These are phyloP conservation scores for Proisotoma minuta DNA, from an alignment of 2,888 invertebrate species.

Conservation along the genomic window DNA sequence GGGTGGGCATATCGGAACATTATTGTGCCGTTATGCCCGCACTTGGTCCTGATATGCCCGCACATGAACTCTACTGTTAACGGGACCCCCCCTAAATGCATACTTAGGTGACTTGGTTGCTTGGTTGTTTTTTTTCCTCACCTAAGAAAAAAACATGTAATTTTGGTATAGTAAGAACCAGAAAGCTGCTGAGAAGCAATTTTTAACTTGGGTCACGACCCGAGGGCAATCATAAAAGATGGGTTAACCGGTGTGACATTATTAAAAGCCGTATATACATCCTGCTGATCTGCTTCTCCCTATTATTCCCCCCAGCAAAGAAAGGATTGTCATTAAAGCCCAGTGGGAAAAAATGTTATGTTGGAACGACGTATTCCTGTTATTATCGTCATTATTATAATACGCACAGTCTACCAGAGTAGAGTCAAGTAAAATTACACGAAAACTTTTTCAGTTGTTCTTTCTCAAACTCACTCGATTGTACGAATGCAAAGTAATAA, in stretches of 20 bases:
- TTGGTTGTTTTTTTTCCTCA: too few species aligned
- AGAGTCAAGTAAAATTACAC: constrained; percentile 12
- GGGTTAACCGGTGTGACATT: constrained; percentile 3
- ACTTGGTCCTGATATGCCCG: too few species aligned
- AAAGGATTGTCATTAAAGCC: constrained; percentile 12
- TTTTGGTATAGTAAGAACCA: background rate
- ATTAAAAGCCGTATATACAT: background rate
- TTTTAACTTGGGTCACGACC: constrained; percentile 15
- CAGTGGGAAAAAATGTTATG: background rate
- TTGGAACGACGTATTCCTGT: background rate
- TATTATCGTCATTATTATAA: constrained; percentile 4
- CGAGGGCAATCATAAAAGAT: constrained; percentile 14
- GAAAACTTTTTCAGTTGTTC: constrained; percentile 13
- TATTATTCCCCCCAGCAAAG: background rate
- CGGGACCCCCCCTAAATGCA: too few species aligned
- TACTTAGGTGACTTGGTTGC: too few species aligned
- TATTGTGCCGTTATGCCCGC: too few species aligned
- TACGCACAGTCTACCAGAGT: background rate
- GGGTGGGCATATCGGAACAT: too few species aligned
- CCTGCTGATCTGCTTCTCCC: background rate
- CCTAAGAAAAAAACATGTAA: constrained; percentile 1
- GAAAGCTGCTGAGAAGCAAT: background rate
- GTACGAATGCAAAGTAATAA: background rate
- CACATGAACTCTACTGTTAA: too few species aligned
- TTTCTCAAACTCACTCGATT: background rate